Evolutionary conservation across 92 coral and sea anemone genomes (phyloP), one percentile per base, ranked within the genome.

Genomic region (Blastomussa wellsi): DNA sequence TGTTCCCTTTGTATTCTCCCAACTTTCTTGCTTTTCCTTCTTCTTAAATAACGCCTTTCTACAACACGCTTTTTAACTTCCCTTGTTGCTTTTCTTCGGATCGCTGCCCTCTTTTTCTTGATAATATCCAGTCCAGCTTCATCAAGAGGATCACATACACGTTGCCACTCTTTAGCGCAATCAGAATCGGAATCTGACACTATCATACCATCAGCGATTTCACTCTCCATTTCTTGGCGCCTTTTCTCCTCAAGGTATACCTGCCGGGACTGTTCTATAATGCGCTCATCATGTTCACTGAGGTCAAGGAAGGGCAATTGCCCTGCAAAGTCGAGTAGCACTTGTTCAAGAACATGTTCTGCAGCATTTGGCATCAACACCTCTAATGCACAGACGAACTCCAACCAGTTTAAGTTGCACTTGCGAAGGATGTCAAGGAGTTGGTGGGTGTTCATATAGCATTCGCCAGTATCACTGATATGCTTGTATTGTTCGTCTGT

Each of bases 141-240:
- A 84, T 84, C 92, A 14, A 75, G 84, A 42, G 76, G 82, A 85
- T 80, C 33, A 9, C 79, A 83, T 37, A 84, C 92, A 11, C 28
- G 38, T 14, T 36, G 47, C 64, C 14, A 47, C 60, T 64, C 84
- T 79, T 84, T 76, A 38, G 75, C 51, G 10, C 35, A 86, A 78
- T 84, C 82, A 22, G 89, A 82, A 78, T 88, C 89, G 51, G 72
- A 88, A 41, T 83, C 88, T 69, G 88, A 83, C 19, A 78, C 84
- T 67, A 83, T 88, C 39, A 88, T 88, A 14, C 91, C 91, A 42
- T 75, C 60, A 20, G 5, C 83, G 10, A 87, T 87, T 28, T 84
- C 89, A 84, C 41, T 9, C 79, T 89, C 82, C 55, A 68, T 76
- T 89, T 81, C 83, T 51, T 76, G 78, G 17, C 33, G 89, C 60